These are phyloP conservation scores for Saguinus midas DNA, from an alignment of 2,113 vertebrate species.

Conservation along the genomic window DNA sequence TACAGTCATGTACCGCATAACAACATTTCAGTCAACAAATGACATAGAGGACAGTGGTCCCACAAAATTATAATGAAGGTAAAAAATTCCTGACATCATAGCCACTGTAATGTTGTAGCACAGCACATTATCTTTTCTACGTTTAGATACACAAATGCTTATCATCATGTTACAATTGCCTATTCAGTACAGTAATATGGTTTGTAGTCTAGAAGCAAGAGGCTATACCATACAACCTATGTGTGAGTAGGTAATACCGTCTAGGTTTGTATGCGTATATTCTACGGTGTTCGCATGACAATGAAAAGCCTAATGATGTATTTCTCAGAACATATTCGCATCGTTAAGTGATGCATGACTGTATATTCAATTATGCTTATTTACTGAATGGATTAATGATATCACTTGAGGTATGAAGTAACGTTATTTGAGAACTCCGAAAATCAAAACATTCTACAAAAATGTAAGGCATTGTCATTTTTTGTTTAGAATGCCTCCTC, in stretches of 20 bases:
- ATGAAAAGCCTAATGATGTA: neutral
- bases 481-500: neutral
- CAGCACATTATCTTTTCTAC: neutral
- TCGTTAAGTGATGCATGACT: neutral
- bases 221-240: neutral
- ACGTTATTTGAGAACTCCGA: constrained; percentile 13
- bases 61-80: neutral
- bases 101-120: neutral
- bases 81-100: neutral
- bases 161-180: neutral
- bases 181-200: neutral
- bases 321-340: neutral
- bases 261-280: neutral
- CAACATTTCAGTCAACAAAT: neutral
- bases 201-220: neutral
- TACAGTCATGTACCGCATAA: neutral
- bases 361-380: neutral
- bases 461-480: neutral
- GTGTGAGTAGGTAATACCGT: neutral
- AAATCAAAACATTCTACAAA: neutral
- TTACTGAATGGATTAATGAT: neutral
- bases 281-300: neutral
- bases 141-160: neutral
- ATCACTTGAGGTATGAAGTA: neutral
- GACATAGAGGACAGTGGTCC: neutral